phyloP scores from a whole-genome alignment of 2,888 invertebrate genomes.

The Caenorhabditis sp. region DNA sequence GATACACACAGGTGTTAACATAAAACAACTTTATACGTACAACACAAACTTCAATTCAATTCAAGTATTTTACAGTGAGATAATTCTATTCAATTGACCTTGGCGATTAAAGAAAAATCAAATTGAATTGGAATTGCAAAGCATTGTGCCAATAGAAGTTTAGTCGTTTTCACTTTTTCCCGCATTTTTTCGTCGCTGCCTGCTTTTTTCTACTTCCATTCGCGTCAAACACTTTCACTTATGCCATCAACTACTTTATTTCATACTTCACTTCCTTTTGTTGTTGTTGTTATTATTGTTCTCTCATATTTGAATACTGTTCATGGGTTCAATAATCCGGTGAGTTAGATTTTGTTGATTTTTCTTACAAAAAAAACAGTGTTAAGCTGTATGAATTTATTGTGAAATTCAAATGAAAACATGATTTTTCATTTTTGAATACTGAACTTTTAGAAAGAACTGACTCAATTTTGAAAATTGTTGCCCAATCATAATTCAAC shows the following conservation, averaged over 20 bases:
- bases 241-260: constrained; percentile 35
- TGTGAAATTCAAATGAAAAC: too few relatives aligned
- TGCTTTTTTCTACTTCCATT: constrained; percentile 24
- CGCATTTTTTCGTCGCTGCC: constrained; percentile 5
- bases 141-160: neutral
- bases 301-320: neutral
- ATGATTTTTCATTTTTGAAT: too few relatives aligned
- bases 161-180: constrained; percentile 19
- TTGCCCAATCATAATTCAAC: too few relatives aligned
- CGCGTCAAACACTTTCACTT: constrained; percentile 42
- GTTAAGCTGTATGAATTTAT: too few relatives aligned
- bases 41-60: too few relatives aligned
- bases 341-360: constrained; percentile 4
- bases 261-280: constrained; percentile 8
- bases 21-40: too few relatives aligned
- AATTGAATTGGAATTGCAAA: neutral
- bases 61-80: neutral
- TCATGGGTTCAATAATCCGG: constrained; percentile 21
- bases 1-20: too few relatives aligned
- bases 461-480: too few relatives aligned
- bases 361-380: neutral
- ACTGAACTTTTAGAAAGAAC: too few relatives aligned
- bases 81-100: neutral
- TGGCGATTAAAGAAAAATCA: neutral
- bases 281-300: constrained; percentile 6